Conservation (phyloP, 2,797 vertebrate genomes). For the Protosalanx chinensis region DNA sequence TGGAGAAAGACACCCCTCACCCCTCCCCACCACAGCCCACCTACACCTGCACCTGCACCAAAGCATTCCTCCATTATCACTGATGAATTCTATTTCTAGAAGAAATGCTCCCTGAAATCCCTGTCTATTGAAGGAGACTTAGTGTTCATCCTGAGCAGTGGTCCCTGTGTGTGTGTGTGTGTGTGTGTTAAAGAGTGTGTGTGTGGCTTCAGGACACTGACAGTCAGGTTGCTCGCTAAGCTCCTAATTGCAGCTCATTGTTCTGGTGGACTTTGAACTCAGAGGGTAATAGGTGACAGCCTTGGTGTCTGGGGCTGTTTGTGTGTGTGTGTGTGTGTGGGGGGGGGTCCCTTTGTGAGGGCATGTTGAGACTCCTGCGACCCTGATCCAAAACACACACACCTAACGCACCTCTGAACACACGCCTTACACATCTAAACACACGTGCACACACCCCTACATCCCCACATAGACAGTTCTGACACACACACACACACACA, state of each 20-base stretch:
- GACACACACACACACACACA: constrained; percentile 10
- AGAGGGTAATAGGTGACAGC: constrained; percentile 56
- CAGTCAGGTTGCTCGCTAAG: constrained; percentile 66
- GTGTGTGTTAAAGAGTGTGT: constrained; percentile 26
- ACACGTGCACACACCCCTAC: constrained; percentile 21
- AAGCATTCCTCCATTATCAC: background rate
- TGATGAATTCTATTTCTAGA: background rate
- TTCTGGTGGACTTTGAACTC: constrained; percentile 74
- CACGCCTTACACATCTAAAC: constrained; percentile 37
- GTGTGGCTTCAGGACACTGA: constrained; percentile 19
- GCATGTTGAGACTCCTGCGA: constrained; percentile 53
- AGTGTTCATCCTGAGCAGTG: background rate
- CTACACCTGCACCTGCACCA: too few species aligned
- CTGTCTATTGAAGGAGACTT: background rate
- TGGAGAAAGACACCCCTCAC: background rate
- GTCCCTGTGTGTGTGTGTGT: background rate
- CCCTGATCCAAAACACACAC: constrained; percentile 33
- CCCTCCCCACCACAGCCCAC: background rate
- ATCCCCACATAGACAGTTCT: background rate
- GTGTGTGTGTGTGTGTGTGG: background rate
- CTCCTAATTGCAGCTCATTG: constrained; percentile 72
- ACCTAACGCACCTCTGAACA: constrained; percentile 6
- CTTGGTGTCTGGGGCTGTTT: constrained; percentile 31
- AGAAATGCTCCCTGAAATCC: background rate
- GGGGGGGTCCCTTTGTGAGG: constrained; percentile 25